Base-by-base conservation (phyloP, 1,140 invertebrate species). In the Agrilus planipennis region DNA sequence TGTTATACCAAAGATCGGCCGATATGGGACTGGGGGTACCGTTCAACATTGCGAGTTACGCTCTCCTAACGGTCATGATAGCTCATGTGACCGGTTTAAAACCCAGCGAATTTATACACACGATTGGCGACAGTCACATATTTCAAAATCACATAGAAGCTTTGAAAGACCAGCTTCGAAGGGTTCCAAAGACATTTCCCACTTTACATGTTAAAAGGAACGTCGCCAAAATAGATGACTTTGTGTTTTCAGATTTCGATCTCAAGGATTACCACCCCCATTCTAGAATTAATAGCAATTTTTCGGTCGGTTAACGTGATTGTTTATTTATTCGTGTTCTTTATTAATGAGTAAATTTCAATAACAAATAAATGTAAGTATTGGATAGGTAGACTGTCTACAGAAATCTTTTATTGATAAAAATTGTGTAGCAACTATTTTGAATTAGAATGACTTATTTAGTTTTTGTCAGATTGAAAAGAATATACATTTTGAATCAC, bases 1-100 rank as follows among this genome's bases (percentile, higher is more conserved):
- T 93, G 53, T 62, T 99, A 43, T 98, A 97, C 62, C 95, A 99
- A 67, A 71, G 95, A 54, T 96, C 92, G 45, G 94, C 89, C 12
- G 95, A 99, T 65, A 90, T 99, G 81, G 93, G 93, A 5, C 67
- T 99, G 2, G 95, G 95, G 15, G 93, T 99, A 2, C 95, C 95
- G 12, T 99, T 99, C 59, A 99, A 99, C 61, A 95, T 99, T 54
- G 94, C 95, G 12, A 96, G 90, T 45, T 99, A 99, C 69, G 78
- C 93, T 2, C 58, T 99, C 4, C 68, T 99, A 0, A 96, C 89
- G 9, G 82, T 84, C 50, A 97, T 99, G 89, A 85, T 99, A 50
- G 94, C 94, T 36, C 87, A 97, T 63, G 75, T 98, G 7, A 94
- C 90, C 17, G 77, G 76, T 30, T 68, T 97, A 10, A 80, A 93